Base-by-base conservation (phyloP, 2,113 vertebrate genomes). In the Cheilinus undulatus region DNA sequence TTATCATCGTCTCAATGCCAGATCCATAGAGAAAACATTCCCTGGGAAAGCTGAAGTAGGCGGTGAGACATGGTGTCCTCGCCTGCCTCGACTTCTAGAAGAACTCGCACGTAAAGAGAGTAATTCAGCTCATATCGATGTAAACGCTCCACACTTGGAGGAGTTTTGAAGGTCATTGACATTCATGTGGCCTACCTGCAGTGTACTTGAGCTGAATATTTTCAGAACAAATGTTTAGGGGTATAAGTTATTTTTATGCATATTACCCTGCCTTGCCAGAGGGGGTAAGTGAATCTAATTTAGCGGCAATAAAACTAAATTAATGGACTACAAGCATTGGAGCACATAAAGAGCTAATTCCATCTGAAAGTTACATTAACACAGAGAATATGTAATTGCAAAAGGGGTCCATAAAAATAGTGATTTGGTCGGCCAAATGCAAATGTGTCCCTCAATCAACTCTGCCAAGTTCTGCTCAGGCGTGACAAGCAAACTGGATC, bases 231-330 rank as follows among this genome's bases (percentile, higher is more conserved):
- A 93, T 93, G 88, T 93, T 93, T 92, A 79, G 87, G 66, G 63
- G 79, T 89, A 80, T 89, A 88, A 92, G 91, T 93, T 92, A 91
- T 92, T 91, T 93, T 94, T 91, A 91, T 91, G 93, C 90, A 82
- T 85, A 86, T 88, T 90, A 83, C 76, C 64, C 86, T 75, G 71
- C 76, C 56, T 83, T 89, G 88, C 92, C 91, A 90, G 87, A 89
- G 90, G 91, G 82, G 70, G 83, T 87, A 90, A 93, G 88, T 90
- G 92, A 90, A 91, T 92, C 88, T 92, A 94, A 94, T 94, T 93
- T 91, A 92, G 90, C 77, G 51, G 92, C 92, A 93, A 92, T 95
- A 93, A 94, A 95, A 93, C 83, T 81, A 90, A 93, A 93, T 94
- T 93, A 93, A 94, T 93, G 91, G 92, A 92, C 88, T 91, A 89